Conservation (phyloP, 2,797 vertebrate genomes). For the Neoniphon sammara region DNA sequence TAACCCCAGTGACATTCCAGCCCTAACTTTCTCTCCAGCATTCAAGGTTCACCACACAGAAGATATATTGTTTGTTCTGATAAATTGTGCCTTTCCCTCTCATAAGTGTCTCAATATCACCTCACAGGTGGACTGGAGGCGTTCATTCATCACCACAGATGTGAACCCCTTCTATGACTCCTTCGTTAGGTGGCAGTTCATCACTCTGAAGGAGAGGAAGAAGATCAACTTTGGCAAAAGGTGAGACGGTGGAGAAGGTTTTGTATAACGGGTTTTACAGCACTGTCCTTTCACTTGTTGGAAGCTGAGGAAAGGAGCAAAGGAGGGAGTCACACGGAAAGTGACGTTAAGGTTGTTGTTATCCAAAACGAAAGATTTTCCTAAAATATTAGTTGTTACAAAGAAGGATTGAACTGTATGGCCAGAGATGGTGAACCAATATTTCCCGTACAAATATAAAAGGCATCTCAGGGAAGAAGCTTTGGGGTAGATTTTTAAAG, state of each 20-base stretch:
- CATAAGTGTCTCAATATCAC: slow-evolving; percentile 21
- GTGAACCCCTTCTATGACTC: slow-evolving; percentile 98
- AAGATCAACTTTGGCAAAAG: slow-evolving; percentile 98
- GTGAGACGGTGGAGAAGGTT: slow-evolving; percentile 70
- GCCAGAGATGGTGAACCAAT: slow-evolving; percentile 8
- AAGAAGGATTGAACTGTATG: neutral
- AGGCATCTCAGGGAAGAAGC: too few relatives aligned
- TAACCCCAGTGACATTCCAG: neutral
- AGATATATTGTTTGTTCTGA: neutral
- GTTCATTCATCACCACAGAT: slow-evolving; percentile 96
- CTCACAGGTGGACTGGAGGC: slow-evolving; percentile 94
- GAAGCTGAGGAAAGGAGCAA: too few relatives aligned
- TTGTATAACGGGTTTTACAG: neutral
- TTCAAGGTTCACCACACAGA: neutral
- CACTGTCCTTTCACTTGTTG: neutral
- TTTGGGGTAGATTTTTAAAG: neutral
- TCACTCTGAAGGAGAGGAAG: slow-evolving; percentile 93
- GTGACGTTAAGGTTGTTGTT: neutral
- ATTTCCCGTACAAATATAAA: too few relatives aligned
- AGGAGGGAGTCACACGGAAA: neutral
- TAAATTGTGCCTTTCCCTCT: neutral
- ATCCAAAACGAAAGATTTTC: neutral
- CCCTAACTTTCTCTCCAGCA: neutral
- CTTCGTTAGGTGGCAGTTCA: slow-evolving; percentile 96
- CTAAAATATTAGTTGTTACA: neutral